Evolutionary conservation across 2,888 invertebrate species (phyloP), one percentile per base, ranked within the genome.

Genomic region (Celastrina argiolus): DNA sequence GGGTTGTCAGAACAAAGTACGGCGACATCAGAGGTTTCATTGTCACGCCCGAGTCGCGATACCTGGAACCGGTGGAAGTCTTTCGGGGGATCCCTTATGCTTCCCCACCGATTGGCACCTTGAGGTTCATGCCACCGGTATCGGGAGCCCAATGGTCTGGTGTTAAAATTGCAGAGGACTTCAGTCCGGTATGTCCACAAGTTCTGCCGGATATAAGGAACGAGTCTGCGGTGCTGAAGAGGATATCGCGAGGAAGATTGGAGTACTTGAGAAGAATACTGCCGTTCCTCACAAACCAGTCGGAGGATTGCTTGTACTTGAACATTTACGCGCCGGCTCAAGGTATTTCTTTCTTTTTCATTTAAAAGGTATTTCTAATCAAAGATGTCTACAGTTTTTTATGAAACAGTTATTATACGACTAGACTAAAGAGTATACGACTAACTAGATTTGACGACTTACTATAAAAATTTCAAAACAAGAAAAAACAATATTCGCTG

Each of bases 41-140:
- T 76, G 95, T 96, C 67, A 95, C 95, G 69, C 94, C 96, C 74
- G 96, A 97, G 76, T 93, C 95, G 28, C 94, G 96, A 73, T 95
- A 94, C 80, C 87, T 97, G 75, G 97, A 97, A 83, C 96, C 96
- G 67, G 98, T 98, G 22, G 98, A 98, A 84, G 96, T 97, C 71
- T 98, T 97, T 83, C 93, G 96, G 64, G 98, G 98, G 7, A 95
- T 99, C 69, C 98, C 98, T 5, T 99, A 98, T 85, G 99, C 98
- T 31, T 97, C 97, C 63, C 96, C 98, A 26, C 98, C 98, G 39
- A 91, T 96, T 56, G 97, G 97, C 6, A 94, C 95, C 68, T 90
- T 98, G 69, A 93, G 99, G 69, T 99, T 99, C 85, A 98, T 98
- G 97, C 98, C 98, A 12, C 98, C 98, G 22, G 97, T 98, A 26